phyloP scores from a whole-genome alignment of 2,888 invertebrate genomes.

The Lordiphosa fenestrarum region DNA sequence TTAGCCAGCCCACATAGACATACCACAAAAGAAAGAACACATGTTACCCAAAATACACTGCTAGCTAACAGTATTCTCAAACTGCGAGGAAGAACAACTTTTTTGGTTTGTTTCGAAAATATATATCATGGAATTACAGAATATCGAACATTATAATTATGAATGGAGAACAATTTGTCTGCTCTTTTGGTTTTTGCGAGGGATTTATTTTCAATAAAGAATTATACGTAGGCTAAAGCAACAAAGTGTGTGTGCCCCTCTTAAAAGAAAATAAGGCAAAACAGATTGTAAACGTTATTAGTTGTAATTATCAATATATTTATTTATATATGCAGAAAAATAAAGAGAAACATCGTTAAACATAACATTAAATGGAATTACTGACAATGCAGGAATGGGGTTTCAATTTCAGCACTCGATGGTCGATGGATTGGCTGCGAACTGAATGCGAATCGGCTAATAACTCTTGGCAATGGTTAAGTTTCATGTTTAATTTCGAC shows the following conservation, averaged over 20 bases:
- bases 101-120: conserved; percentile 8
- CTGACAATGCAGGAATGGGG: too few species aligned
- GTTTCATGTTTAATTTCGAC: too few species aligned
- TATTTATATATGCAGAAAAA: conserved; percentile 67
- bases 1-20: conserved; percentile 14
- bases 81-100: conserved; percentile 1
- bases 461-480: neutral
- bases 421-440: too few species aligned
- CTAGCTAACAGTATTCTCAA: conserved; percentile 24
- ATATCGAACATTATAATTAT: conserved; percentile 8
- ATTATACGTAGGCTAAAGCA: conserved; percentile 11
- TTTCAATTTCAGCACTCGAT: too few species aligned
- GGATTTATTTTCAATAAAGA: conserved; percentile 20
- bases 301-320: conserved; percentile 68
- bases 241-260: conserved; percentile 16
- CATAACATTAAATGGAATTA: conserved; percentile 5
- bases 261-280: conserved; percentile 18
- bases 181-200: conserved; percentile 12
- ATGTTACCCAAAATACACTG: conserved; percentile 18
- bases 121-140: conserved; percentile 23
- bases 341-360: conserved; percentile 71
- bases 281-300: conserved; percentile 60
- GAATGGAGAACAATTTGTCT: conserved; percentile 3
- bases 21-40: too few species aligned
- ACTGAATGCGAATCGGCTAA: too few species aligned